A percentile compares a stretch with the other conserved stretches of the same genome.
Evolutionary conservation across 2,888 invertebrate species (phyloP).

Genomic region (Operophtera brumata): DNA sequence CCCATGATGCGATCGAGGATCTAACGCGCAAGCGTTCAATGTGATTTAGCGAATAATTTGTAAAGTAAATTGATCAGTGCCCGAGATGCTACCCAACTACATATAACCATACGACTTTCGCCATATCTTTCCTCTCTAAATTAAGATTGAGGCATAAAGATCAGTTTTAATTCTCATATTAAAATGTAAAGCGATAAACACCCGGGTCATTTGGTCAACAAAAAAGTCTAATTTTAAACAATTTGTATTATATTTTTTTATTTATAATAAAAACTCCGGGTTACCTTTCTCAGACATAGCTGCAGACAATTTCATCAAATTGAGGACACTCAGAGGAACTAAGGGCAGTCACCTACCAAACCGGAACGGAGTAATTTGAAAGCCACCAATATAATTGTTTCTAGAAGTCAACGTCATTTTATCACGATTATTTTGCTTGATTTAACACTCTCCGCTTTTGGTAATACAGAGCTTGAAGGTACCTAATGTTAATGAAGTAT

Average conservation of each 20-base stretch:
- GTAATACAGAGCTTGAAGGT: no score
- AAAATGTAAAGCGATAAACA: neutral
- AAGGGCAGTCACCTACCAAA: neutral
- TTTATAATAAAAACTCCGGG: slow-evolving; percentile 20
- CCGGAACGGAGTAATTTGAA: neutral
- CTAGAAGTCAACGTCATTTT: no score
- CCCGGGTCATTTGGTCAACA: slow-evolving; percentile 14
- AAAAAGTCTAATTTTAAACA: slow-evolving; percentile 18
- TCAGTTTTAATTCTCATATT: no score
- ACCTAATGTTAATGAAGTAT: no score
- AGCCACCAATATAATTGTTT: no score
- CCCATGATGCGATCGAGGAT: slow-evolving; percentile 7
- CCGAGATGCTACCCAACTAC: neutral
- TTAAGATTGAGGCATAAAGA: no score
- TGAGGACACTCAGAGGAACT: neutral
- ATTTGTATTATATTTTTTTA: slow-evolving; percentile 25
- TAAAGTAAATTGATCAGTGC: slow-evolving; percentile 22
- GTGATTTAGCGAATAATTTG: slow-evolving; percentile 25
- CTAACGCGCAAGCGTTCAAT: slow-evolving; percentile 20
- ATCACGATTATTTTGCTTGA: no score
- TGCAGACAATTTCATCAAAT: slow-evolving; percentile 5
- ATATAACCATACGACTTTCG: no score
- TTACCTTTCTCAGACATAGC: slow-evolving; percentile 12
- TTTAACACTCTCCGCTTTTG: no score
- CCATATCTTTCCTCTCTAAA: no score